A percentile compares a stretch with the other conserved stretches of the same genome.
phyloP scores from a whole-genome alignment of 2,797 vertebrate species.

The Betta splendens region DNA sequence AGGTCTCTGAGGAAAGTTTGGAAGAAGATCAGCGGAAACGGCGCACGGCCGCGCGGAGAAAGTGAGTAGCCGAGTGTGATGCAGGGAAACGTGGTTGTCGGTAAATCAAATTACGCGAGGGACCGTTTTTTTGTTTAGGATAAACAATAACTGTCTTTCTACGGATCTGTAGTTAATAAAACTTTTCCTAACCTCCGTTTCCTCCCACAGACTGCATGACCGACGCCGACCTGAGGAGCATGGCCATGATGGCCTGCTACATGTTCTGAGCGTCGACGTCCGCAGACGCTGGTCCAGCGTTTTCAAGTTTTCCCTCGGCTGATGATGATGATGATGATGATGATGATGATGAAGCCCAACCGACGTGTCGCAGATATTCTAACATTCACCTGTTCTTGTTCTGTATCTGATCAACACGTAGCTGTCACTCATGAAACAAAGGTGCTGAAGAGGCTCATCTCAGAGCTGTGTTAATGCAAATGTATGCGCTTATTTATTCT shows the following conservation, averaged over 20 bases:
- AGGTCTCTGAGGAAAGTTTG: conserved; percentile 50
- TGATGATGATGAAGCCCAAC: no score
- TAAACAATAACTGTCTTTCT: no score
- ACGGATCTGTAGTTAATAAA: no score
- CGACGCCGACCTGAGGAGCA: conserved; percentile 66
- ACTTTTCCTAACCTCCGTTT: conserved; percentile 9
- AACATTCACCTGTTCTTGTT: background rate
- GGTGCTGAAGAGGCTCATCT: background rate
- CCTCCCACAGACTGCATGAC: conserved; percentile 63
- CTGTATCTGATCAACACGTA: background rate
- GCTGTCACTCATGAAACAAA: background rate
- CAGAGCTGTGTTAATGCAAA: background rate
- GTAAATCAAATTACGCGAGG: background rate
- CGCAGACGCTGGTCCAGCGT: no score
- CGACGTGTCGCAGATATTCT: no score
- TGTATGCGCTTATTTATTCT: conserved; percentile 40
- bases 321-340: no score
- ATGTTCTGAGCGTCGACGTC: conserved; percentile 66
- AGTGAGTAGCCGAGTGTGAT: conserved; percentile 52
- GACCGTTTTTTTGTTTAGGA: background rate
- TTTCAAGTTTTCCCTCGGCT: no score
- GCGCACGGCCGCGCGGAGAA: background rate
- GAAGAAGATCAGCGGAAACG: conserved; percentile 42
- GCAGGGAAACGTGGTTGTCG: background rate
- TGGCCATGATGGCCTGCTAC: conserved; percentile 77